phyloP scores from a whole-genome alignment of 2,888 invertebrate genomes.

The Trachelus stipa region DNA sequence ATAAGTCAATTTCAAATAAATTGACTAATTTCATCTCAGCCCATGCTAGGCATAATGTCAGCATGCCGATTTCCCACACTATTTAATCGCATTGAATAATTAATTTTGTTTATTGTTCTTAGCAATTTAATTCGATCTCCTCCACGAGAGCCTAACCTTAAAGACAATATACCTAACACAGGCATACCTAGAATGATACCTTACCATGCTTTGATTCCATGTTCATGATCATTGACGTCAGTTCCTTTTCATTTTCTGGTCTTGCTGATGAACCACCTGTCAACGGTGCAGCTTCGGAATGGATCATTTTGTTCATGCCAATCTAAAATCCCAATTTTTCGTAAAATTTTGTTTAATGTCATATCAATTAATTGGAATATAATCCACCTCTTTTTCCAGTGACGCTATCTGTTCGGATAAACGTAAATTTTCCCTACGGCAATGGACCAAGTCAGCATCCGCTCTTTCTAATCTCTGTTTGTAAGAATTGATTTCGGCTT shows the following conservation, averaged over 20 bases:
- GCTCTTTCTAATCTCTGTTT: slow-evolving; percentile 81
- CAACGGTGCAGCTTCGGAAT: slow-evolving; percentile 36
- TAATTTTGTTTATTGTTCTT: neutral
- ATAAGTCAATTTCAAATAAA: slow-evolving; percentile 48
- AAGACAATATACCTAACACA: slow-evolving; percentile 63
- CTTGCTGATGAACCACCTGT: slow-evolving; percentile 17
- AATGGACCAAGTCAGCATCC: slow-evolving; percentile 84
- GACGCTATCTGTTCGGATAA: slow-evolving; percentile 82
- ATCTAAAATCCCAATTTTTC: slow-evolving; percentile 47
- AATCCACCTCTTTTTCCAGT: slow-evolving; percentile 81
- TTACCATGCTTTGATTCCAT: slow-evolving; percentile 89
- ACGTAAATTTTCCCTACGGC: slow-evolving; percentile 82
- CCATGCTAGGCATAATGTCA: slow-evolving; percentile 64
- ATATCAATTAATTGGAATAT: neutral
- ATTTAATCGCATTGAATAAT: neutral
- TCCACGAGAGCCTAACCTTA: slow-evolving; percentile 22
- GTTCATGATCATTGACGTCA: slow-evolving; percentile 79
- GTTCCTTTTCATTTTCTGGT: slow-evolving; percentile 72
- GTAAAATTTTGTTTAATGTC: neutral
- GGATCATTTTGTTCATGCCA: slow-evolving; percentile 60
- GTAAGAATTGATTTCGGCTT: slow-evolving; percentile 75
- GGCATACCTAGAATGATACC: slow-evolving; percentile 57
- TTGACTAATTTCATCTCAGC: slow-evolving; percentile 48
- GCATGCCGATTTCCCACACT: slow-evolving; percentile 62
- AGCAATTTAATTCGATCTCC: neutral